phyloP scores from a whole-genome alignment of 2,113 vertebrate species.

The Eira barbara region DNA sequence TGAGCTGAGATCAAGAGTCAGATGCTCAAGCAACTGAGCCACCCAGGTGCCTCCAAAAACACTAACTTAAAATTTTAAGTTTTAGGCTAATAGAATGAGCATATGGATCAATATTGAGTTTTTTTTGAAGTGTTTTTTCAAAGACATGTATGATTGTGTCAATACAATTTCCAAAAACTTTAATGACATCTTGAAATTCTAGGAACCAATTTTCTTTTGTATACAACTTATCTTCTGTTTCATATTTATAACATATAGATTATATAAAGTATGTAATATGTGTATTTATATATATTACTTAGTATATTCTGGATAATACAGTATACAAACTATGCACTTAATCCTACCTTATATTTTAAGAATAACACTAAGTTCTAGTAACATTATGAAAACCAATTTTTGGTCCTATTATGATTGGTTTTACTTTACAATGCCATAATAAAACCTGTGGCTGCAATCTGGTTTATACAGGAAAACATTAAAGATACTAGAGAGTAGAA shows the following conservation, averaged over 20 bases:
- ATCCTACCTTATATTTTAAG: neutral
- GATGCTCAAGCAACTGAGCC: neutral
- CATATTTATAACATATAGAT: neutral
- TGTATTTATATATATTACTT: neutral
- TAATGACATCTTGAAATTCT: neutral
- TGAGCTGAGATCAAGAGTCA: neutral
- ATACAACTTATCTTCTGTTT: neutral
- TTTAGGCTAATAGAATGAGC: neutral
- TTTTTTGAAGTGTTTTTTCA: neutral
- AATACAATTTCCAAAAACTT: neutral
- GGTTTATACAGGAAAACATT: neutral
- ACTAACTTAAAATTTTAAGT: neutral
- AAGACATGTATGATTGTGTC: neutral
- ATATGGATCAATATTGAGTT: neutral
- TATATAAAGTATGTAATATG: neutral
- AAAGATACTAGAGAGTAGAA: neutral
- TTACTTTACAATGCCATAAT: neutral
- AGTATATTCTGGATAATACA: neutral
- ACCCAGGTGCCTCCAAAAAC: neutral
- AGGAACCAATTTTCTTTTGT: neutral
- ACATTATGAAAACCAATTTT: neutral
- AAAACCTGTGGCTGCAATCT: neutral
- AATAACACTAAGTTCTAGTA: neutral
- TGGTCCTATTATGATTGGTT: neutral
- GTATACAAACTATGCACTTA: neutral